Conservation (phyloP, 2,797 vertebrate species). For the Amphiprion clarkii region DNA sequence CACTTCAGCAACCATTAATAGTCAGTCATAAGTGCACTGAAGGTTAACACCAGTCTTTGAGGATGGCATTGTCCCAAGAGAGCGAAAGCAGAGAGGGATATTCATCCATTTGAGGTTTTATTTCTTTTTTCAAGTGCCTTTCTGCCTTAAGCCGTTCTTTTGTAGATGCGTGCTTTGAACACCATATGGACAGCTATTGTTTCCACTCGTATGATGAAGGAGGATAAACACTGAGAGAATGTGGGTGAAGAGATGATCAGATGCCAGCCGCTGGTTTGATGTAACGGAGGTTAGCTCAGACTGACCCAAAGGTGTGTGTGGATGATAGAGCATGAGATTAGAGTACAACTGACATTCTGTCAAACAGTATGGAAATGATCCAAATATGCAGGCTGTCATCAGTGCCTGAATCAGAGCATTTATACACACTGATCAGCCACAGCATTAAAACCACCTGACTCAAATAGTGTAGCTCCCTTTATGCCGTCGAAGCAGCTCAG, state of each 20-base stretch:
- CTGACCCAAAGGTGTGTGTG: constrained; percentile 34
- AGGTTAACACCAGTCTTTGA: constrained; percentile 75
- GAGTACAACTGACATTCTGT: constrained; percentile 16
- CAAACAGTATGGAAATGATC: constrained; percentile 12
- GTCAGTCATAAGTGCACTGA: constrained; percentile 71
- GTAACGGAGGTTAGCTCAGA: constrained; percentile 5
- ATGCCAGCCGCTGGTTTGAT: constrained; percentile 44
- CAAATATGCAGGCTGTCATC: constrained; percentile 2
- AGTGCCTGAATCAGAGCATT: neutral
- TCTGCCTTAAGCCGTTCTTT: constrained; percentile 49
- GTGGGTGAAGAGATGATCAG: constrained; percentile 32
- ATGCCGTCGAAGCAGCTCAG: too few relatives aligned
- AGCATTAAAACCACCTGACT: too few relatives aligned
- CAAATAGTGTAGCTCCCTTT: too few relatives aligned
- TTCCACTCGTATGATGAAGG: constrained; percentile 18
- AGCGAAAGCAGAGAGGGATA: constrained; percentile 47
- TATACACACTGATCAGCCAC: too few relatives aligned
- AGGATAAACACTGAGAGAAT: constrained; percentile 43
- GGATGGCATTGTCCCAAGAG: constrained; percentile 65
- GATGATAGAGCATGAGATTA: constrained; percentile 32
- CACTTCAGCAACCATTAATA: constrained; percentile 68
- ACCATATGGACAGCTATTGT: constrained; percentile 57
- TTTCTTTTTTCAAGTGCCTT: constrained; percentile 49
- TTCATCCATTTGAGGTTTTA: constrained; percentile 63
- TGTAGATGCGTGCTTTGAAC: constrained; percentile 25